phyloP scores from a whole-genome alignment of 1,140 invertebrate genomes.

The Drusus annulatus region DNA sequence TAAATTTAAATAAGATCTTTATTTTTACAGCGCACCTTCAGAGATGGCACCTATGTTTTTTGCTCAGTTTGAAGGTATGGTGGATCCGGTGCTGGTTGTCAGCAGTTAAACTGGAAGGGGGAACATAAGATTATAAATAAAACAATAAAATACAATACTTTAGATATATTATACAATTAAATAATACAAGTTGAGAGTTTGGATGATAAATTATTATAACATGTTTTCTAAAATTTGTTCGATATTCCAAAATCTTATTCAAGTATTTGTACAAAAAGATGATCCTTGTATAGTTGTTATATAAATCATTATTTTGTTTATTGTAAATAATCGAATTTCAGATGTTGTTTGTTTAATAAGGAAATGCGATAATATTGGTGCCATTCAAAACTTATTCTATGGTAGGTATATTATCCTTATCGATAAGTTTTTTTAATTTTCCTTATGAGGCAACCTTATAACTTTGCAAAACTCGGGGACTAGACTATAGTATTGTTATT shows the following conservation, averaged over 20 bases:
- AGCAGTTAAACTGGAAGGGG: too few species aligned
- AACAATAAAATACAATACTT: conserved; percentile 21
- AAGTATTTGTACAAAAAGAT: background rate
- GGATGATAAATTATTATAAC: background rate
- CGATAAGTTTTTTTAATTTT: background rate
- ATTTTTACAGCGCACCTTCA: too few species aligned
- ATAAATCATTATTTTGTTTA: conserved; percentile 1
- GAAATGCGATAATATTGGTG: conserved; percentile 11
- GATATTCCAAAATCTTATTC: conserved; percentile 14
- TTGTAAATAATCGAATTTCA: conserved; percentile 3
- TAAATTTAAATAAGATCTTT: too few species aligned
- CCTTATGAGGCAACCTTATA: conserved; percentile 27
- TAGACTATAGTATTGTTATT: conserved; percentile 24
- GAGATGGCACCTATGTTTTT: too few species aligned
- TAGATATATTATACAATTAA: conserved; percentile 21
- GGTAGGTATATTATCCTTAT: background rate
- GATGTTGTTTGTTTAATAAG: background rate
- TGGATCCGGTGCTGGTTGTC: too few species aligned
- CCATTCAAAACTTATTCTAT: conserved; percentile 16
- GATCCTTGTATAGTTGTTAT: background rate
- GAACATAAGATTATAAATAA: background rate
- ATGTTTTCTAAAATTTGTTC: conserved; percentile 23
- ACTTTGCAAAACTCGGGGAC: conserved; percentile 21
- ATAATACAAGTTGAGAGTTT: conserved; percentile 11
- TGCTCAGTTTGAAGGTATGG: too few species aligned